Percentiles rank a stretch among this genome's conserved stretches.
These are phyloP conservation scores for Ernsta delagoae DNA, from an alignment of 2,888 invertebrate genomes.

Conservation along the genomic window DNA sequence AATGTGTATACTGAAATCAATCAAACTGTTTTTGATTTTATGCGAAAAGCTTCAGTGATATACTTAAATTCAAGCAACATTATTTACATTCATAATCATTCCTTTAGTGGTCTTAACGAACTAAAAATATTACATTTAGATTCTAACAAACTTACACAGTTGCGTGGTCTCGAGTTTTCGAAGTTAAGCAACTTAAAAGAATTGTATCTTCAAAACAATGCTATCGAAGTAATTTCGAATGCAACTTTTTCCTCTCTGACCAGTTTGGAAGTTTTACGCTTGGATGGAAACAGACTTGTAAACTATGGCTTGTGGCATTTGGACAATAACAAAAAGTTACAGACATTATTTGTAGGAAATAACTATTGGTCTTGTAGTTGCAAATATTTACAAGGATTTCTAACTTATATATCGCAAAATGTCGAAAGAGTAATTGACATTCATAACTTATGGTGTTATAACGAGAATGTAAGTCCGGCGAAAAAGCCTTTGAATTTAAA, in stretches of 20 bases:
- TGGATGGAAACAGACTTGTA: constrained; percentile 94
- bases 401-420: constrained; percentile 92
- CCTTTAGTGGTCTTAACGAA: constrained; percentile 91
- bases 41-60: constrained; percentile 86
- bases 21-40: constrained; percentile 72
- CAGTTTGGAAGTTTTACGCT: constrained; percentile 91
- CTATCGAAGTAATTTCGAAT: constrained; percentile 91
- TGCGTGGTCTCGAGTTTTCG: constrained; percentile 94
- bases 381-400: constrained; percentile 93
- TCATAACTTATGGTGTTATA: constrained; percentile 90
- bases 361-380: constrained; percentile 97
- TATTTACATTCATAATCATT: constrained; percentile 92
- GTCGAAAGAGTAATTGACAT: constrained; percentile 90
- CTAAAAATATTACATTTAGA: constrained; percentile 93
- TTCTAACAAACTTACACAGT: constrained; percentile 91
- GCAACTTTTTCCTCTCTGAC: constrained; percentile 91
- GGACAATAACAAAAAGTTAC: constrained; percentile 88
- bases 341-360: constrained; percentile 90
- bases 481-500: constrained; percentile 92
- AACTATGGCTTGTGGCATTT: constrained; percentile 93
- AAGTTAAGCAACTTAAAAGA: constrained; percentile 92
- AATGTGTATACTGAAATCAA: constrained; percentile 92
- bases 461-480: constrained; percentile 87
- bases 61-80: constrained; percentile 94
- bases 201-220: constrained; percentile 94